Base-by-base conservation (phyloP, 2,797 vertebrate species). In the Catamblyrhynchus diadema region DNA sequence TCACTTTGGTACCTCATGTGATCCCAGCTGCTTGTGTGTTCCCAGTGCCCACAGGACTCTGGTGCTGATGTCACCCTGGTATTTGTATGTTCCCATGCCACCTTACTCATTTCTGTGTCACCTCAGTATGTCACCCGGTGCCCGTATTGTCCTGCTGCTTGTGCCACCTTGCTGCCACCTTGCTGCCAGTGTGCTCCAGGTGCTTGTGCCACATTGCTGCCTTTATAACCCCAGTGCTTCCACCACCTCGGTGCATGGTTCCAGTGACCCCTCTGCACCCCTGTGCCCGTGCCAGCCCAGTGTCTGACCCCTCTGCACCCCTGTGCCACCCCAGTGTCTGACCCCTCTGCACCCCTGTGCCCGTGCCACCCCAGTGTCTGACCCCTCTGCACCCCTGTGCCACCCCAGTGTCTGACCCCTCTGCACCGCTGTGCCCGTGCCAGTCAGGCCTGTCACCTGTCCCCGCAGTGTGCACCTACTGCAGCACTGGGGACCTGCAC, bases 401-500 rank as follows among this genome's bases (percentile, higher is more conserved):
- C 42, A 42, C 4, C 42, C 42, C 42, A 42, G 19, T 42, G 42
- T 42, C 42, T 42, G 42, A 20, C 42, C 42, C 42, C 19, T 42
- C 42, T 42, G 42, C 42, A 42, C 19, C 19, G 21, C 45, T 45
- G 45, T 45, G 45, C 22, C 47, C 6, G 0, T 16, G 65, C 25
- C 73, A 69, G 19, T 89, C 7, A 89, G 30, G 16, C 37, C 2
- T 16, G 6, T 96, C 64, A 3, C 67, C 70, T 19, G 11, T 88
- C 81, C 94, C 6, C 9, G 37, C 97, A 99, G 99, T 99, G 98
- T 98, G 98, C 71, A 98, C 98, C 78, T 99, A 98, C 97, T 99
- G 98, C 97, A 96, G 98, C 86, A 97, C 97, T 1, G 98, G 98
- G 84, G 99, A 99, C 93, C 97, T 99, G 86, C 96, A 98, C 70